Conservation (phyloP, 2,888 invertebrate genomes). For the Cecidostiba fungosa region DNA sequence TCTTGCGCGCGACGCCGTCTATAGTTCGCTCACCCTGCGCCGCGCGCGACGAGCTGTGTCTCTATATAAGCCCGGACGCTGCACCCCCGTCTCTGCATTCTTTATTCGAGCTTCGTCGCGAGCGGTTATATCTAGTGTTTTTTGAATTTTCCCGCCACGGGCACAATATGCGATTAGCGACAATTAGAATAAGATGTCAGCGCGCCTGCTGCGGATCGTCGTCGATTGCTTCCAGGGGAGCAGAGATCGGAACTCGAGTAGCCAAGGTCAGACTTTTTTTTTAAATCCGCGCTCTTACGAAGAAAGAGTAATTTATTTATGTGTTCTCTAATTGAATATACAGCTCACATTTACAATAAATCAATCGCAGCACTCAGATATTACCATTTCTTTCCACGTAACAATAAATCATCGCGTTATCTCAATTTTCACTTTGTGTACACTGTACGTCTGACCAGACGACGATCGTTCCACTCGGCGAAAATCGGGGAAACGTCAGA, state of each 20-base stretch:
- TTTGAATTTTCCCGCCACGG: not conserved
- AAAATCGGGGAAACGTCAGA: not conserved
- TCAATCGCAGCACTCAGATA: no score
- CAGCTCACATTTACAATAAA: no score
- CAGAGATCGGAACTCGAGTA: not conserved
- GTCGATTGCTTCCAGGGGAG: constrained; percentile 35
- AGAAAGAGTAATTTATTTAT: not conserved
- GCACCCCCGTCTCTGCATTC: constrained; percentile 22
- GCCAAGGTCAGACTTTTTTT: not conserved
- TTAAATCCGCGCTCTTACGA: not conserved
- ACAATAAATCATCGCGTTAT: not conserved
- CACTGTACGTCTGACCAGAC: not conserved
- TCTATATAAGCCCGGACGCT: constrained; percentile 31
- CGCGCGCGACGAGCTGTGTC: not conserved
- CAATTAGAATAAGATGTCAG: constrained; percentile 8
- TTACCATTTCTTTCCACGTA: no score
- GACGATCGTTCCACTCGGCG: not conserved
- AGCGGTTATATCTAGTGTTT: not conserved
- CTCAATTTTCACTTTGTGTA: not conserved
- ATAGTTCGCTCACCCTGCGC: constrained; percentile 39
- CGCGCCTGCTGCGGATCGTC: constrained; percentile 35
- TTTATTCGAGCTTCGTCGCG: constrained; percentile 26
- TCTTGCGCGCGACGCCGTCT: constrained; percentile 45
- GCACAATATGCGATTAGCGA: not conserved
- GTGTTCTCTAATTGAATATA: no score